Evolutionary conservation across 2,113 vertebrate genomes (phyloP), one percentile per base, ranked within the genome.

Genomic region (Festucalex cinctus): DNA sequence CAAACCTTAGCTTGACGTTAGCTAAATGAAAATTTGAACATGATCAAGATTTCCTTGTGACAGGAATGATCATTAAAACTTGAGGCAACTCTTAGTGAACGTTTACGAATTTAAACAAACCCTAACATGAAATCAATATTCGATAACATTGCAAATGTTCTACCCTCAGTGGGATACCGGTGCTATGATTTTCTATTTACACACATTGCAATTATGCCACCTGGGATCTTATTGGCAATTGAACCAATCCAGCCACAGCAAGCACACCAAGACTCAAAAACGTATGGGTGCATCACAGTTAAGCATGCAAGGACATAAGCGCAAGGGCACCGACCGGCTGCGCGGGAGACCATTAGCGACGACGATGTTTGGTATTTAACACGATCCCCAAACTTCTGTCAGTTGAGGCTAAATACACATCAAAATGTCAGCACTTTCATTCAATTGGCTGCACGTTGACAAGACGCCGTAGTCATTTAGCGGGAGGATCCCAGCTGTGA

Each of bases 401-500:
- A 24, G 14, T 43, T 62, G 37, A 24, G 37, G 60, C 39, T 62
- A 62, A 62, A 62, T 43, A 44, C 39, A 43, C 60, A 62, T 62
- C 60, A 62, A 62, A 62, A 62, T 62, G 60, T 62, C 60, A 62
- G 39, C 60, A 24, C 60, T 43, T 62, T 1, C 1, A 65, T 66
- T 24, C 49, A 37, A 22, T 1, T 68, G 24, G 19, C 41, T 70
- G 65, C 57, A 32, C 39, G 20, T 17, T 65, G 61, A 81, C 36
- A 60, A 62, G 51, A 63, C 10, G 32, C 6, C 26, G 48, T 41
- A 68, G 37, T 12, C 72, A 49, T 73, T 75, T 68, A 79, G 13
- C 51, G 13, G 3, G 12, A n/a, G 68, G 59, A 76, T 77, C 74
- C 54, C 58, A 41, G 16, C 66, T 64, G 20, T 68, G 64, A 71